phyloP scores from a whole-genome alignment of 2,888 invertebrate species.

The Odontocolon sp. region DNA sequence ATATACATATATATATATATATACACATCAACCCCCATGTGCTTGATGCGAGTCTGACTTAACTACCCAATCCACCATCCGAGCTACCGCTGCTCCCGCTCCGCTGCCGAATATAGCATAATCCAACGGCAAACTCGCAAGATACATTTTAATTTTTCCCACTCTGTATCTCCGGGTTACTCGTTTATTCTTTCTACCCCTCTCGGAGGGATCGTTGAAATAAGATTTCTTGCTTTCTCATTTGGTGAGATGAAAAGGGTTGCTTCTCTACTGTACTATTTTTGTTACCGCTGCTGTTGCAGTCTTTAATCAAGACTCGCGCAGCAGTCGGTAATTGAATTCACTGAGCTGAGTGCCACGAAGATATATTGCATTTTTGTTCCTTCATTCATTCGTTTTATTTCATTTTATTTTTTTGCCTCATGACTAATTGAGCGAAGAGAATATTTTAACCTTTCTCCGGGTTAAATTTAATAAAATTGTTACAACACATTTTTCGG shows the following conservation, averaged over 20 bases:
- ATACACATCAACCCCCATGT: not conserved
- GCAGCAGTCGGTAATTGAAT: conserved; percentile 44
- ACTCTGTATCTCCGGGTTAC: too few relatives aligned
- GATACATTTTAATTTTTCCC: conserved; percentile 62
- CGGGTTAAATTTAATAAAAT: conserved; percentile 50
- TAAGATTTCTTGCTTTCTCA: conserved; percentile 45
- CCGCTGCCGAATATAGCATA: not conserved
- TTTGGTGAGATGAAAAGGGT: conserved; percentile 44
- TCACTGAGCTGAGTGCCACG: conserved; percentile 2
- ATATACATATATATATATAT: too few relatives aligned
- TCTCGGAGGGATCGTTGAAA: conserved; percentile 22
- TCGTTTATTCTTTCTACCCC: conserved; percentile 20
- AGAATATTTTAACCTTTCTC: too few relatives aligned
- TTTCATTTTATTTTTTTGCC: not conserved
- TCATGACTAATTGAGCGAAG: conserved; percentile 1
- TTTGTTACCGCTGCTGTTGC: conserved; percentile 3
- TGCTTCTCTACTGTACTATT: conserved; percentile 9
- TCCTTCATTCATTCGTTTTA: conserved; percentile 1
- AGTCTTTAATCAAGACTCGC: conserved; percentile 50
- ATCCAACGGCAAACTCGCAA: not conserved
- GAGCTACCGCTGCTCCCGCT: not conserved
- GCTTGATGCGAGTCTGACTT: conserved; percentile 37
- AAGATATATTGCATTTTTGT: conserved; percentile 22
- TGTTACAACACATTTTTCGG: not conserved
- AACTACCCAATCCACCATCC: conserved; percentile 38